Conservation (phyloP, 2,888 invertebrate genomes). For the Drosophila atroscutellata region DNA sequence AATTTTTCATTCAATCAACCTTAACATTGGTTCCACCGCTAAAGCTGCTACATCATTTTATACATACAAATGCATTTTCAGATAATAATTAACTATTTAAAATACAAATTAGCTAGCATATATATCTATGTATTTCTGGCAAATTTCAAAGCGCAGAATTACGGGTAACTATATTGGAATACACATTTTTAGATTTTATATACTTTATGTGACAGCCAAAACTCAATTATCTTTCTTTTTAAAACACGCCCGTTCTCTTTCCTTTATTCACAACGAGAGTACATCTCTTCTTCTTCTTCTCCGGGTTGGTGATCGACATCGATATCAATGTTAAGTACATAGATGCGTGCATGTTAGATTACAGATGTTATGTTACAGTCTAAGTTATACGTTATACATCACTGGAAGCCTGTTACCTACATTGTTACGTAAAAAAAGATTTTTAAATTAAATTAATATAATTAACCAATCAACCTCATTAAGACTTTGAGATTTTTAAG, state of each 20-base stretch:
- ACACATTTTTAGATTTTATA: not conserved
- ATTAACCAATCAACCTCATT: not conserved
- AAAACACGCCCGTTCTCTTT: no score
- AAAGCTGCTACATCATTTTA: no score
- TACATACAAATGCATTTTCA: no score
- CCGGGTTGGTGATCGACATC: no score
- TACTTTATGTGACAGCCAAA: not conserved
- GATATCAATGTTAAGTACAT: no score
- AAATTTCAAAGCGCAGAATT: not conserved
- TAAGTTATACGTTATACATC: no score
- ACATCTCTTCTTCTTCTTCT: no score
- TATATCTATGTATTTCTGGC: not conserved
- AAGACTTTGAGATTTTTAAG: not conserved
- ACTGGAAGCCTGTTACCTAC: no score
- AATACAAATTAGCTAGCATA: not conserved
- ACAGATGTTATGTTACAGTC: no score
- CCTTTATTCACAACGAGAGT: no score
- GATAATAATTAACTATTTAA: not conserved
- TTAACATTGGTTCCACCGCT: not conserved
- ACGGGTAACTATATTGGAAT: not conserved
- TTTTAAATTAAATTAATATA: not conserved
- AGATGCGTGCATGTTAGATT: no score
- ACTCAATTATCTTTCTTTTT: no score
- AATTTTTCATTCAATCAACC: not conserved
- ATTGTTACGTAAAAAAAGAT: not conserved